Evolutionary conservation across 2,113 vertebrate genomes (phyloP), one percentile per base, ranked within the genome.

Genomic region (Phalacrocorax carbo): DNA sequence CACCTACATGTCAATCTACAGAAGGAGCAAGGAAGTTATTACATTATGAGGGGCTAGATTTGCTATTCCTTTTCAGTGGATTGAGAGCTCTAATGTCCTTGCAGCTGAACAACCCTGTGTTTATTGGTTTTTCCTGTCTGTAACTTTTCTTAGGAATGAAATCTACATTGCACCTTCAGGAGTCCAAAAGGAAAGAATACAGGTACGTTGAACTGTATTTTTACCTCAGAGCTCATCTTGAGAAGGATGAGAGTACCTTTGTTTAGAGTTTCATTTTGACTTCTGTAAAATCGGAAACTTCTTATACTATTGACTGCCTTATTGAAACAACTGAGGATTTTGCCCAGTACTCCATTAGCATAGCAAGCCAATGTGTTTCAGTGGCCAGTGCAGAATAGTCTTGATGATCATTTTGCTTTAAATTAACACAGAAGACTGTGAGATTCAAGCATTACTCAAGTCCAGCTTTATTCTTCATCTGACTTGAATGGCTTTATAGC

Each of bases 111-210:
- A 79, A 26, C 25, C 32, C 7, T 68, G 13, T 32, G 6, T 82
- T 82, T 65, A 69, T 62, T 2, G 4, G 44, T 78, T 62, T 75
- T 73, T 57, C 82, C 38, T n/a, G 8, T 96, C 21, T 96, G 22
- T 93, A 83, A 96, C 38, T 85, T 96, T 60, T 83, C 88, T 16
- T 87, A 99, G 99, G 84, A 97, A 99, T 86, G 98, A 99, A 91
- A 99, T 99, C 97, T 99, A 99, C 96, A 99, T 99, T 3, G 99
- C 99, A 79, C 99, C 99, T 18, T 99, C 99, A 60, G 99, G 99
- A 77, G 99, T 99, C 80, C 99, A 99, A 91, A 99, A 99, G 96
- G 99, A 99, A 97, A 98, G 99, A 96, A 99, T 99, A 95, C 98
- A 99, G 99, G 99, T 99, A 97, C 36, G 94, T 62, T 54, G 44